These are phyloP conservation scores for Lasioglossum baleicum DNA, from an alignment of 1,140 invertebrate genomes.

Conservation along the genomic window DNA sequence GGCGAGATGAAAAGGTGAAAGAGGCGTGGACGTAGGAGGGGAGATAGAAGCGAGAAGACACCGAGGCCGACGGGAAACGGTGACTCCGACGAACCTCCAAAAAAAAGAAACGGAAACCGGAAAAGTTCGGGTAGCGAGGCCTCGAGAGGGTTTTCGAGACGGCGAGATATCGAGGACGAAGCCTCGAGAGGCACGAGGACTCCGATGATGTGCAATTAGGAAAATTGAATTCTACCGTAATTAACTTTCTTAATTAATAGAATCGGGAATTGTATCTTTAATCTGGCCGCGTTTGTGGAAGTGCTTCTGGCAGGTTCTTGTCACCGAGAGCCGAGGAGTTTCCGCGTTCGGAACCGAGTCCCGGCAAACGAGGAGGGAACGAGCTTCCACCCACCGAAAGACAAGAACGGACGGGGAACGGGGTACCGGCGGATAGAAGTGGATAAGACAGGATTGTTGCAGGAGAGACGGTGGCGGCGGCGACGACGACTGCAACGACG, in stretches of 20 bases:
- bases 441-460: conserved; percentile 42
- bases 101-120: conserved; percentile 21
- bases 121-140: background rate
- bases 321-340: conserved; percentile 10
- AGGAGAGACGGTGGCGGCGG: conserved; percentile 43
- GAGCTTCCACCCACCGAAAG: background rate
- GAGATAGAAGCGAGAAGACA: background rate
- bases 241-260: conserved; percentile 74
- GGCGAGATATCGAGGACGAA: conserved; percentile 20
- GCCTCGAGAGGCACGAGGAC: conserved; percentile 26
- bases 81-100: too few relatives aligned
- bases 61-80: background rate
- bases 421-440: background rate
- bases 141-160: conserved; percentile 9
- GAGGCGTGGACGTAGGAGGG: too few relatives aligned
- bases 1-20: too few relatives aligned
- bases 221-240: conserved; percentile 71
- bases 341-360: background rate
- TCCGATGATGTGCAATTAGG: conserved; percentile 69
- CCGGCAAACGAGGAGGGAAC: background rate
- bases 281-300: conserved; percentile 59
- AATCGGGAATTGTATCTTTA: conserved; percentile 71
- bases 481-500: background rate
- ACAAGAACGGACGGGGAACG: conserved; percentile 1
- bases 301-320: conserved; percentile 52